Evolutionary conservation across 2,113 vertebrate genomes (phyloP).

Genomic region (Machaerirhynchus nigripectus): DNA sequence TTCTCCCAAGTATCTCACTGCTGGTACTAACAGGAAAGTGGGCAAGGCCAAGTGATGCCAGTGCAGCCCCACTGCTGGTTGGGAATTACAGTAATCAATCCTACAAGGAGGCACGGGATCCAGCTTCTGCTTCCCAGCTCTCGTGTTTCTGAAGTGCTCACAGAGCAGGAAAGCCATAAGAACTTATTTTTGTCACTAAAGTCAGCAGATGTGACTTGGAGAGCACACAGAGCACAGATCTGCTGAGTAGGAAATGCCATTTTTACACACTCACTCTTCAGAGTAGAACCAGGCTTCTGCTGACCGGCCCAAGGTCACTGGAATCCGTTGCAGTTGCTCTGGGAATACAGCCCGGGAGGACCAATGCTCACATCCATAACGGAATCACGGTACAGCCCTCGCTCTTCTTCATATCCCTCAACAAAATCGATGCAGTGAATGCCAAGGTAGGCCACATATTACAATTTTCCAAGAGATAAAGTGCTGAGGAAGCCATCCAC

Average conservation of each 20-base stretch:
- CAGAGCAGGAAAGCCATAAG: neutral
- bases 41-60: neutral
- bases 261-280: conserved; percentile 26
- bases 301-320: conserved; percentile 37
- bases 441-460: neutral
- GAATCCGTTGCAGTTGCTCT: neutral
- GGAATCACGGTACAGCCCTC: neutral
- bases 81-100: neutral
- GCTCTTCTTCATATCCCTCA: neutral
- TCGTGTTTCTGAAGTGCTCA: neutral
- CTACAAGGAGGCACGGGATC: neutral
- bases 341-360: conserved; percentile 6
- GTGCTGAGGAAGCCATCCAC: neutral
- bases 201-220: conserved; percentile 60
- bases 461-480: conserved; percentile 15
- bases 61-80: neutral
- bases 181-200: conserved; percentile 36
- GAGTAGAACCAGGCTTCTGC: neutral
- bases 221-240: neutral
- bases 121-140: conserved; percentile 9
- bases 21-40: neutral
- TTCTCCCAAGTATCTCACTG: neutral
- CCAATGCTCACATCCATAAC: neutral
- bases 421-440: neutral
- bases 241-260: conserved; percentile 60